Conservation (phyloP, 2,113 vertebrate genomes). For the Raja brachyura region DNA sequence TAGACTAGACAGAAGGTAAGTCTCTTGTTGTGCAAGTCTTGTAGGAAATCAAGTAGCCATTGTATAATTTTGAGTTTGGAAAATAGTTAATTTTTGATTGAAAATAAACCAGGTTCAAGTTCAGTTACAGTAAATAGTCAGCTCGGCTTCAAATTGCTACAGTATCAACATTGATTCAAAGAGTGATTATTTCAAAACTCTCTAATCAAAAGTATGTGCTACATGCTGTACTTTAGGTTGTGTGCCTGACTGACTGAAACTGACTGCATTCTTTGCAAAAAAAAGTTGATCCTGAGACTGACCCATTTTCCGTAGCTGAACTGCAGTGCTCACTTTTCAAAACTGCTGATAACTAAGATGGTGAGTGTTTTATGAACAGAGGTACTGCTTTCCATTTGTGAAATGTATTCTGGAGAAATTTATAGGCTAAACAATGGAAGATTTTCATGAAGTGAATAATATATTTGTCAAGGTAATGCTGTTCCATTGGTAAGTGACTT, state of each 20-base stretch:
- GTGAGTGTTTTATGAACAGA: conserved; percentile 30
- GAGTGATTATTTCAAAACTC: conserved; percentile 30
- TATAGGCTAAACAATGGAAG: conserved; percentile 19
- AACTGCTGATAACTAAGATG: conserved; percentile 36
- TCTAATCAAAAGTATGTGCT: conserved; percentile 38
- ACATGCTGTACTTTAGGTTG: conserved; percentile 38
- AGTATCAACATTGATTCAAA: conserved; percentile 34
- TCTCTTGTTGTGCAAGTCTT: background rate
- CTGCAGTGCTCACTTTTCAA: conserved; percentile 36
- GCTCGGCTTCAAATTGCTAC: conserved; percentile 34
- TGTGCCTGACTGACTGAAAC: conserved; percentile 37
- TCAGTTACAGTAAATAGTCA: conserved; percentile 35
- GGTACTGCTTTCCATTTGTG: conserved; percentile 28
- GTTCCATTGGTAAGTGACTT: conserved; percentile 35
- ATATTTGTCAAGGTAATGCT: background rate
- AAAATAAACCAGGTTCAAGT: background rate
- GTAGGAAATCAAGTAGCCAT: background rate
- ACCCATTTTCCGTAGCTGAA: conserved; percentile 37
- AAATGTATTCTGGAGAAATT: conserved; percentile 14
- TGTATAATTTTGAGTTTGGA: background rate
- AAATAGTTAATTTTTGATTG: background rate
- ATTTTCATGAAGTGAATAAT: background rate
- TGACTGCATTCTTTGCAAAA: conserved; percentile 37
- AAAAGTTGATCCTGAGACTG: conserved; percentile 37
- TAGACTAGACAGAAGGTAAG: background rate